These are phyloP conservation scores for Ammodytes dubius DNA, from an alignment of 2,113 vertebrate genomes.

Conservation along the genomic window DNA sequence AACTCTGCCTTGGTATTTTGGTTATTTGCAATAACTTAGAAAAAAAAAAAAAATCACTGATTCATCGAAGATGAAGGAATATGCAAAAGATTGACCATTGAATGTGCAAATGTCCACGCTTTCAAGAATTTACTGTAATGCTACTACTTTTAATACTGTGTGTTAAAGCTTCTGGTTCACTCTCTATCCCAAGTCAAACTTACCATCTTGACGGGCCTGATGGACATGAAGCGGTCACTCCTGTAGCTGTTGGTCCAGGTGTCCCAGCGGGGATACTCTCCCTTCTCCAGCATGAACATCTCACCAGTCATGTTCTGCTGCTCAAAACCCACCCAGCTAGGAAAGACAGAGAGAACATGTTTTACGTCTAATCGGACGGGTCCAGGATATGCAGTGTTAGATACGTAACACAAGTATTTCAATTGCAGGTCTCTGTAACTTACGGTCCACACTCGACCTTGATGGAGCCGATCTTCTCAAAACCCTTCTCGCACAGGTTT, in stretches of 20 bases:
- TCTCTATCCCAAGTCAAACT: constrained; percentile 38
- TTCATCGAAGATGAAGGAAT: too few species aligned
- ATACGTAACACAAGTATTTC: not conserved
- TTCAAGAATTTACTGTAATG: not conserved
- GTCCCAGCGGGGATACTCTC: constrained; percentile 90
- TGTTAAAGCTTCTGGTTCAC: not conserved
- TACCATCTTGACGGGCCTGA: constrained; percentile 87
- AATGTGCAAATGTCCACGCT: not conserved
- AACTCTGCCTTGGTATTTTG: not conserved
- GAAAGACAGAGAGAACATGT: not conserved
- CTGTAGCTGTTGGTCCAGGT: constrained; percentile 90
- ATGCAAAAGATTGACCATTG: too few species aligned
- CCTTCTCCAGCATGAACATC: constrained; percentile 90
- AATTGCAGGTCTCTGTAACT: constrained; percentile 52
- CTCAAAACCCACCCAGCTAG: constrained; percentile 88
- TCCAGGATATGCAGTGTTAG: not conserved
- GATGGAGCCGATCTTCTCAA: constrained; percentile 85
- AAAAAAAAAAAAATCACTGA: not conserved
- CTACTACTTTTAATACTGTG: not conserved
- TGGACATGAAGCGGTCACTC: constrained; percentile 86
- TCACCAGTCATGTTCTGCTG: constrained; percentile 87
- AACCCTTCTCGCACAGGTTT: constrained; percentile 85
- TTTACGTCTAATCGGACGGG: not conserved
- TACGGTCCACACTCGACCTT: constrained; percentile 87
- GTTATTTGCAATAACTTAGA: not conserved